Percentiles rank a stretch among this genome's conserved stretches.
These are phyloP conservation scores for Microctonus aethiopoides DNA, from an alignment of 2,888 invertebrate species.

Conservation along the genomic window DNA sequence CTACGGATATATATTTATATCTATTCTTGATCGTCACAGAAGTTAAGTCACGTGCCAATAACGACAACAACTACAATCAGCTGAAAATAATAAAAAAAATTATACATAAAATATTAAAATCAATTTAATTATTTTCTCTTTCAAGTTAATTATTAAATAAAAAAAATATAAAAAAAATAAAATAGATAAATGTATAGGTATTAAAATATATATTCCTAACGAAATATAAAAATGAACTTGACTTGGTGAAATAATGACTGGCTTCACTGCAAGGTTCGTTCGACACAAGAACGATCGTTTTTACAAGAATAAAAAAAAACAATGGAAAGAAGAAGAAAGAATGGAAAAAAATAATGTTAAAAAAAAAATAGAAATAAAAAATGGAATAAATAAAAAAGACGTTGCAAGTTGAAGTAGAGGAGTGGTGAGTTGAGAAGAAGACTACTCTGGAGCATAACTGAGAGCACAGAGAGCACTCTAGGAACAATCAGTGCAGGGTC, in stretches of 20 bases:
- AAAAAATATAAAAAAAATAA: not conserved
- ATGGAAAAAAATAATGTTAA: conserved; percentile 34
- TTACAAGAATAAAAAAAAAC: conserved; percentile 7
- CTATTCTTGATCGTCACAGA: not conserved
- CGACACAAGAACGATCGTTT: conserved; percentile 17
- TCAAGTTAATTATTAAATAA: no score
- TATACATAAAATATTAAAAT: not conserved
- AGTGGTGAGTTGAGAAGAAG: conserved; percentile 22
- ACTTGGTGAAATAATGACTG: conserved; percentile 44
- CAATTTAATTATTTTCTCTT: no score
- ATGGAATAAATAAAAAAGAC: conserved; percentile 11
- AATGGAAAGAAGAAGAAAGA: conserved; percentile 1
- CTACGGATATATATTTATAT: conserved; percentile 16
- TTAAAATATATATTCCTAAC: conserved; percentile 22
- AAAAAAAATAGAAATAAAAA: conserved; percentile 20
- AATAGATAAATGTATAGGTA: not conserved
- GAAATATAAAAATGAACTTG: conserved; percentile 27
- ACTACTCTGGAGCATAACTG: conserved; percentile 26
- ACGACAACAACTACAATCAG: not conserved
- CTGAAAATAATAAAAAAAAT: not conserved
- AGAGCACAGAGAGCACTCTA: conserved; percentile 24
- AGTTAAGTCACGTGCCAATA: not conserved
- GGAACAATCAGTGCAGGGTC: conserved; percentile 25
- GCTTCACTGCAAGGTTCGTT: conserved; percentile 36
- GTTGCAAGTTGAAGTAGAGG: conserved; percentile 13